A percentile compares a stretch with the other conserved stretches of the same genome.
phyloP scores from a whole-genome alignment of 2,888 invertebrate species.

The Pseudococcus longispinus region DNA sequence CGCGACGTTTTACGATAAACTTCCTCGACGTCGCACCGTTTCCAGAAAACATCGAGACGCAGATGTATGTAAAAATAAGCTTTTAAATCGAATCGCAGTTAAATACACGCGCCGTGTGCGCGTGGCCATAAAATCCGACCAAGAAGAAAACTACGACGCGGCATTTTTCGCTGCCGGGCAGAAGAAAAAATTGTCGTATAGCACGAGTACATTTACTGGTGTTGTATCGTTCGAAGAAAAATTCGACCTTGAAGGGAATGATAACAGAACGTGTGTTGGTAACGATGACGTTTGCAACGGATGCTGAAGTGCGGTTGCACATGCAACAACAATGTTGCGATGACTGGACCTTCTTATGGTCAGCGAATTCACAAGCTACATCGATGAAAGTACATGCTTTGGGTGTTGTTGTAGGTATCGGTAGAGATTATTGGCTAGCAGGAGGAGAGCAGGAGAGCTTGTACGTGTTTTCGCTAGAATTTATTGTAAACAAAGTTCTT shows the following conservation, averaged over 20 bases:
- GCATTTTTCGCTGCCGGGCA: background rate
- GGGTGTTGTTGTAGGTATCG: background rate
- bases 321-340: background rate
- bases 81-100: background rate
- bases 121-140: background rate
- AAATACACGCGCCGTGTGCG: background rate
- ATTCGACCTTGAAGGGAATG: background rate
- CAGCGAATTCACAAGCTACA: background rate
- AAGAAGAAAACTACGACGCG: background rate
- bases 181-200: background rate
- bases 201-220: background rate
- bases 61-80: constrained; percentile 6
- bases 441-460: background rate
- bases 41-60: background rate
- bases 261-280: background rate
- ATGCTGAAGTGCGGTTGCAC: background rate
- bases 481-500: background rate
- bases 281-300: background rate
- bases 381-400: background rate
- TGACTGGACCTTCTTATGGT: background rate
- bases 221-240: background rate
- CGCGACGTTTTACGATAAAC: background rate
- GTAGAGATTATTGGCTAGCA: background rate
- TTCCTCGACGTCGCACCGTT: background rate
- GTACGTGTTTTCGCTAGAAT: background rate